phyloP scores from a whole-genome alignment of 2,888 invertebrate genomes.

The Drosophila kambysellisi region DNA sequence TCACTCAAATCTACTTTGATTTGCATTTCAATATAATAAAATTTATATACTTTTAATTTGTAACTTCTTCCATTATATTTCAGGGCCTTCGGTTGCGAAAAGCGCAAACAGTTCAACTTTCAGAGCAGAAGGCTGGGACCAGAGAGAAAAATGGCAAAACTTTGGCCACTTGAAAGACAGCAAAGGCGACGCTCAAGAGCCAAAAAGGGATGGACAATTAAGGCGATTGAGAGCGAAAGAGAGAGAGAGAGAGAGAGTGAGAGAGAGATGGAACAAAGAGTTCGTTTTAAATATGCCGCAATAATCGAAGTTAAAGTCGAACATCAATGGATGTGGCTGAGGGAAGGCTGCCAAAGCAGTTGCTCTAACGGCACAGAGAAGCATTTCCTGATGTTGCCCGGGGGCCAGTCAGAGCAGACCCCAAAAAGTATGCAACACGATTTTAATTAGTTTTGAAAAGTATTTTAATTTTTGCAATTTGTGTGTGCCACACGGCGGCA shows the following conservation, averaged over 20 bases:
- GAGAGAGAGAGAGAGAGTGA: not conserved
- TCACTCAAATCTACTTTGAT: not conserved
- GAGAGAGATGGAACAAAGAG: slow-evolving; percentile 4
- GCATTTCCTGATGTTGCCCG: slow-evolving; percentile 18
- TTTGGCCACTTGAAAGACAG: slow-evolving; percentile 38
- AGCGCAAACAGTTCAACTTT: slow-evolving; percentile 8
- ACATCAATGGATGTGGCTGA: slow-evolving; percentile 53
- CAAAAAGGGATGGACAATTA: slow-evolving; percentile 6
- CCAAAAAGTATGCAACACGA: slow-evolving; percentile 73
- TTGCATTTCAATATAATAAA: not conserved
- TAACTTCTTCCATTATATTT: not conserved
- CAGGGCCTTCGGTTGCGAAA: not conserved
- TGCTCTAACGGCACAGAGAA: slow-evolving; percentile 18
- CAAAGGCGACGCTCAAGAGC: not conserved
- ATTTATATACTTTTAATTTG: not conserved
- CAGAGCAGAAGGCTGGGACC: slow-evolving; percentile 1
- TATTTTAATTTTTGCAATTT: slow-evolving; percentile 81
- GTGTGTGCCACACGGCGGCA: slow-evolving; percentile 66
- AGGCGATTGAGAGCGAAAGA: slow-evolving; percentile 1
- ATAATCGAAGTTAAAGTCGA: slow-evolving; percentile 72
- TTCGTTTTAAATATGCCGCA: slow-evolving; percentile 58
- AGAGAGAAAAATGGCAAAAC: slow-evolving; percentile 61
- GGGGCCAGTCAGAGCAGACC: slow-evolving; percentile 28
- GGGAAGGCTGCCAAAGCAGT: slow-evolving; percentile 7
- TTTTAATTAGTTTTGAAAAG: slow-evolving; percentile 79